Evolutionary conservation across 2,113 vertebrate genomes (phyloP).

Genomic region (Sphyrna mokarran): DNA sequence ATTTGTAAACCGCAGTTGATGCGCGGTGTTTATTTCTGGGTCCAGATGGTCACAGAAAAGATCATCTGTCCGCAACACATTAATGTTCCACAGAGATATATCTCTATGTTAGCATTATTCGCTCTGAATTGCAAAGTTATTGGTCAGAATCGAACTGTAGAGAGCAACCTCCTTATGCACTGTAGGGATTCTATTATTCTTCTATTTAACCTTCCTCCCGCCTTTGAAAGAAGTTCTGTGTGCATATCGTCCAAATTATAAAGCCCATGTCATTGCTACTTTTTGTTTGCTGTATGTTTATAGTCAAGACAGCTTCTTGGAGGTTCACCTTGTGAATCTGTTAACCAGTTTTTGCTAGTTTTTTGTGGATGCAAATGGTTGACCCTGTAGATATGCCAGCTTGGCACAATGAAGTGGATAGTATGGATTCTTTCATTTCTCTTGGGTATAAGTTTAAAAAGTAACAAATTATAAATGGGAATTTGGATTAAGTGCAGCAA

Average conservation of each 20-base stretch:
- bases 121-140: background rate
- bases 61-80: background rate
- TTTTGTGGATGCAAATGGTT: background rate
- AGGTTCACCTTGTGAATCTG: background rate
- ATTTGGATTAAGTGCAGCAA: background rate
- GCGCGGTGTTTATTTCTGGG: background rate
- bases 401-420: background rate
- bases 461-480: background rate
- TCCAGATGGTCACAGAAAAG: background rate
- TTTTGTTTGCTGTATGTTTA: background rate
- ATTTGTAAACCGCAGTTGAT: background rate
- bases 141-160: background rate
- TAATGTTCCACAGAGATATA: background rate
- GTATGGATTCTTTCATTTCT: background rate
- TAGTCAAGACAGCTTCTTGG: background rate
- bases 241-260: background rate
- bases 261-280: background rate
- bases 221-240: background rate
- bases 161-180: background rate
- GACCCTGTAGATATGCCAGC: background rate
- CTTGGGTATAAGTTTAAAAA: background rate
- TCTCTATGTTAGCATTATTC: background rate
- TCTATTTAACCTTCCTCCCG: too few species aligned
- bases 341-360: background rate
- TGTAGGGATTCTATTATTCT: too few species aligned